phyloP scores from a whole-genome alignment of 2,797 vertebrate species.

The Labroides dimidiatus region DNA sequence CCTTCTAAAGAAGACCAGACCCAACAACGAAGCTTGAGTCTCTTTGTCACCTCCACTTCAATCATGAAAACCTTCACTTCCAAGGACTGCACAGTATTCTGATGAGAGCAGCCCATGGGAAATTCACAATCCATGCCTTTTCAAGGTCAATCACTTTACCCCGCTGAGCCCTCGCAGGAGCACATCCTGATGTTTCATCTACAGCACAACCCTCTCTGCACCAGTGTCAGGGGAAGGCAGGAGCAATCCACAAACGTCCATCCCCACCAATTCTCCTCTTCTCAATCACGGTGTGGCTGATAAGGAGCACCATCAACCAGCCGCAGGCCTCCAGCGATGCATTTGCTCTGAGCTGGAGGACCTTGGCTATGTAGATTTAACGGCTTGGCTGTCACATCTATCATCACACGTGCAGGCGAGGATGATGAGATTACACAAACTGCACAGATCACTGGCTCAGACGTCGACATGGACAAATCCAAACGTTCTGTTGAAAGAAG shows the following conservation, averaged over 20 bases:
- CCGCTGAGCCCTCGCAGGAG: constrained; percentile 20
- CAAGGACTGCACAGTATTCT: constrained; percentile 10
- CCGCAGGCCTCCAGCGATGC: constrained; percentile 6
- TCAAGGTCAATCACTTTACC: constrained; percentile 58
- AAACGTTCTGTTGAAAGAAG: not conserved
- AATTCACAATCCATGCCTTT: constrained; percentile 31
- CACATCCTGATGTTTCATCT: constrained; percentile 46
- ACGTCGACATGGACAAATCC: constrained; percentile 6
- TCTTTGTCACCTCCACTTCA: constrained; percentile 15
- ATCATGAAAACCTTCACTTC: constrained; percentile 21
- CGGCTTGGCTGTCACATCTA: constrained; percentile 44
- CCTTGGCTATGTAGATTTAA: constrained; percentile 51
- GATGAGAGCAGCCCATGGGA: constrained; percentile 28
- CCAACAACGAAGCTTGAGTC: not conserved
- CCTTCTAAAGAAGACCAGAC: constrained; percentile 1
- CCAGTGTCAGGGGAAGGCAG: constrained; percentile 5
- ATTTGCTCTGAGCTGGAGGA: constrained; percentile 60
- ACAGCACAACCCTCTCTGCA: not conserved
- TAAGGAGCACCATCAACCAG: constrained; percentile 25
- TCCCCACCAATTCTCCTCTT: constrained; percentile 36
- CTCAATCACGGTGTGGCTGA: constrained; percentile 26
- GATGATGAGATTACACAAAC: constrained; percentile 42
- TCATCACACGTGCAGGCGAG: constrained; percentile 19
- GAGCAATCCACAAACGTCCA: constrained; percentile 30
- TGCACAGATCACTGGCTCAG: constrained; percentile 23